Base-by-base conservation (phyloP, 2,113 vertebrate species). In the Parus major region DNA sequence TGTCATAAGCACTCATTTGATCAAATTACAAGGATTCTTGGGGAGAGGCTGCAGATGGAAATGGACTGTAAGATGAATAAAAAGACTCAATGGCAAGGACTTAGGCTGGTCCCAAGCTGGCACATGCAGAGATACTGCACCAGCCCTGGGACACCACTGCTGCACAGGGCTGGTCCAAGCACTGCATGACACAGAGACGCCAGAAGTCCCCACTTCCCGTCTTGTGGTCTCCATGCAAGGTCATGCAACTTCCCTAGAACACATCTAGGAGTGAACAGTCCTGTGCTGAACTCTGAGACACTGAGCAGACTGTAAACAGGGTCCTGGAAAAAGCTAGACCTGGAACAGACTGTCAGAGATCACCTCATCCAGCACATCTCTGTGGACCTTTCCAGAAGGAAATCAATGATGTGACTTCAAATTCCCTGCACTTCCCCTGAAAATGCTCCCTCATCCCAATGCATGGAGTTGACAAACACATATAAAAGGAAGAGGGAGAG, bases 71-170 rank as follows among this genome's bases (percentile, higher is more conserved):
- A 78, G 31, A 33, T 70, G 21, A 55, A 15, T 23, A 63, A 64
- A 50, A 72, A 1, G 3, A 59, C 35, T 5, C 33, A 56, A 11
- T 7, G 10, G 14, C 46, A 56, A 86, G 82, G 47, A 63, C 11
- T 61, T 28, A 12, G 42, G 25, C 63, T 77, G 41, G 19, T 41
- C 31, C n/a, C 49, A 82, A 59, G 47, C 23, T 70, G 73, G 41
- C 41, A 22, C 17, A n/a, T 1, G 9, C 4, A 28, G 39, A 42
- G 52, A 87, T 11, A 5, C 10, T 53, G 46, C 41, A 31, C 11
- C 15, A 88, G 60, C 5, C 2, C 42, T 0, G 1, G 21, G 33
- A 33, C 7, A 15, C 9, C 36, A 35, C 0, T 0, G 47, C 71
- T 88, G 76, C 66, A 66, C 76, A 77, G 41, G 23, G 42, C 24